phyloP scores from a whole-genome alignment of 1,140 invertebrate species.

The Riptortus pedestris region DNA sequence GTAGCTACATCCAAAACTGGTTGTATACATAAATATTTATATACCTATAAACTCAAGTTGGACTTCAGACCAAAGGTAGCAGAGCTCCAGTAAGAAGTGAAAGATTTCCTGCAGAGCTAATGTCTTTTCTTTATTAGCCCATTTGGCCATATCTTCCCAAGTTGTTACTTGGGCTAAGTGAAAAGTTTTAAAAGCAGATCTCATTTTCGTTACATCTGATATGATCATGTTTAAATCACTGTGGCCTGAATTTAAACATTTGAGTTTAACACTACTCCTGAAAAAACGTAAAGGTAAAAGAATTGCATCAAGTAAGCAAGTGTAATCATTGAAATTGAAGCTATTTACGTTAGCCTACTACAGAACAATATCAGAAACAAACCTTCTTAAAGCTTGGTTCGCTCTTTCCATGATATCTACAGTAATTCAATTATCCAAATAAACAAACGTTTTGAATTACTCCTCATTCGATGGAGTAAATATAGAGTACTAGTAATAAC shows the following conservation, averaged over 20 bases:
- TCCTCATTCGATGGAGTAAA: too few relatives aligned
- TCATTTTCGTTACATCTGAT: slow-evolving; percentile 43
- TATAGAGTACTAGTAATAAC: too few relatives aligned
- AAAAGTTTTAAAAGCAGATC: slow-evolving; percentile 40
- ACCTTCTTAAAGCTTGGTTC: slow-evolving; percentile 12
- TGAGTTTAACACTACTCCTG: slow-evolving; percentile 45
- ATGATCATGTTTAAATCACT: slow-evolving; percentile 44
- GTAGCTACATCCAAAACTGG: too few relatives aligned
- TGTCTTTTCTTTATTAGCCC: slow-evolving; percentile 44
- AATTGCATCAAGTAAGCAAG: background rate
- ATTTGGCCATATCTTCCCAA: slow-evolving; percentile 43
- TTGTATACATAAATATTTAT: too few relatives aligned
- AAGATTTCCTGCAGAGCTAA: slow-evolving; percentile 44
- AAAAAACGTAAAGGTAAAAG: background rate
- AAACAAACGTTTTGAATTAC: too few relatives aligned
- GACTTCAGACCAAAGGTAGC: slow-evolving; percentile 42
- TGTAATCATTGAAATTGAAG: too few relatives aligned
- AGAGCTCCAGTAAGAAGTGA: slow-evolving; percentile 41
- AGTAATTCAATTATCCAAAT: too few relatives aligned
- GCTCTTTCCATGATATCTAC: slow-evolving; percentile 2
- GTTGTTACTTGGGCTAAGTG: slow-evolving; percentile 41
- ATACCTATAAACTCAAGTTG: slow-evolving; percentile 42
- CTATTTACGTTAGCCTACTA: too few relatives aligned
- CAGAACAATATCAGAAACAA: too few relatives aligned
- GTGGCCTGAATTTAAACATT: slow-evolving; percentile 42